Conservation (phyloP, 2,113 vertebrate genomes). For the Brachyhypopomus gauderio region DNA sequence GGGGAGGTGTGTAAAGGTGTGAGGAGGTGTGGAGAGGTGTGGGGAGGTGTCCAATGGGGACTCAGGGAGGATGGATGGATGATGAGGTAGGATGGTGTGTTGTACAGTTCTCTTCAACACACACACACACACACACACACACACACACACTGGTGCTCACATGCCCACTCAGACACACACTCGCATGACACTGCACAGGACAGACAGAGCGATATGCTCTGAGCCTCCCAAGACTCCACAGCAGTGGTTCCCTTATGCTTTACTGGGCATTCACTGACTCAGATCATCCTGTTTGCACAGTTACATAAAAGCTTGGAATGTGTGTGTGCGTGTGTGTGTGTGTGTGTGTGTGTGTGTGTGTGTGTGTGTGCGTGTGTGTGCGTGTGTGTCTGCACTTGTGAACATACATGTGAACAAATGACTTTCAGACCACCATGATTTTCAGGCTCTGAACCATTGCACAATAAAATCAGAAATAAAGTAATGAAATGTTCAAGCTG, state of each 20-base stretch:
- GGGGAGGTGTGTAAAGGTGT: no score
- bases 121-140: not conserved
- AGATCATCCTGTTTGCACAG: not conserved
- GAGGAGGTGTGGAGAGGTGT: no score
- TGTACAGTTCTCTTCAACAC: not conserved
- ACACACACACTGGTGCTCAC: not conserved
- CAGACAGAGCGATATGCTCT: slow-evolving; percentile 3
- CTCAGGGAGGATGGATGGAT: no score
- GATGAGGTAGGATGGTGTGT: no score
- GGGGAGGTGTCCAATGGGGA: no score
- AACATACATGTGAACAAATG: not conserved
- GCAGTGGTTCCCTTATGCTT: not conserved
- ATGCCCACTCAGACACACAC: not conserved
- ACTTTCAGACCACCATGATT: no score
- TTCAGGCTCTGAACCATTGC: no score
- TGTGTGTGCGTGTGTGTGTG: not conserved
- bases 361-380: not conserved
- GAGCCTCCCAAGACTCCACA: not conserved
- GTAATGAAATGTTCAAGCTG: no score
- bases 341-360: not conserved
- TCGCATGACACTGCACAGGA: not conserved
- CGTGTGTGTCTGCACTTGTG: not conserved
- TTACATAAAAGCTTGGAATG: not conserved
- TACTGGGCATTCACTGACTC: not conserved
- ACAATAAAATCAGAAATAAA: no score